Conservation (phyloP, 2,113 vertebrate species). For the Centrocercus urophasianus region DNA sequence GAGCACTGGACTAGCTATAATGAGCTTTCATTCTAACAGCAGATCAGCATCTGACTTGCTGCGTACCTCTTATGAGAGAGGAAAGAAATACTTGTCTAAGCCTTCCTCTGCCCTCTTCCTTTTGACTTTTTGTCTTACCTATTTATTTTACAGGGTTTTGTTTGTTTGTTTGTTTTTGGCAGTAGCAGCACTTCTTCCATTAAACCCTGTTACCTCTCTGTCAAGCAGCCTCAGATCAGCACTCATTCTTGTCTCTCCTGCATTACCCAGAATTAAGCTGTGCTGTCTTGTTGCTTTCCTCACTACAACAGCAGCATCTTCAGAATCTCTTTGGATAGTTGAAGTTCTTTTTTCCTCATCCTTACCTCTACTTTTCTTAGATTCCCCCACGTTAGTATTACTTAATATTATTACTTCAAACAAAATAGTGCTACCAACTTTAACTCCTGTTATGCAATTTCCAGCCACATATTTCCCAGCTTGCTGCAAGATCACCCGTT, state of each 20-base stretch:
- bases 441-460: not conserved
- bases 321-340: not conserved
- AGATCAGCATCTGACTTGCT: not conserved
- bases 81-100: not conserved
- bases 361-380: not conserved
- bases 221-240: not conserved
- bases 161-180: not conserved
- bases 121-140: not conserved
- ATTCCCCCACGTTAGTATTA: not conserved
- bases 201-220: not conserved
- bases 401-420: not conserved
- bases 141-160: not conserved
- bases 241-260: not conserved
- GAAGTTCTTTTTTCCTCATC: not conserved
- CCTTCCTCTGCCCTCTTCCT: not conserved
- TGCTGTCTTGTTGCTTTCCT: not conserved
- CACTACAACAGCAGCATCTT: not conserved
- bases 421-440: fast-evolving
- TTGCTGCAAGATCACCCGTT: not conserved
- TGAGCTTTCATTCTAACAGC: not conserved
- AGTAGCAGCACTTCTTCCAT: not conserved
- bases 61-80: not conserved
- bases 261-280: not conserved
- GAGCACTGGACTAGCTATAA: not conserved
- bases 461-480: not conserved